Conservation (phyloP, 2,888 invertebrate genomes). For the Athripsodes cinereus region DNA sequence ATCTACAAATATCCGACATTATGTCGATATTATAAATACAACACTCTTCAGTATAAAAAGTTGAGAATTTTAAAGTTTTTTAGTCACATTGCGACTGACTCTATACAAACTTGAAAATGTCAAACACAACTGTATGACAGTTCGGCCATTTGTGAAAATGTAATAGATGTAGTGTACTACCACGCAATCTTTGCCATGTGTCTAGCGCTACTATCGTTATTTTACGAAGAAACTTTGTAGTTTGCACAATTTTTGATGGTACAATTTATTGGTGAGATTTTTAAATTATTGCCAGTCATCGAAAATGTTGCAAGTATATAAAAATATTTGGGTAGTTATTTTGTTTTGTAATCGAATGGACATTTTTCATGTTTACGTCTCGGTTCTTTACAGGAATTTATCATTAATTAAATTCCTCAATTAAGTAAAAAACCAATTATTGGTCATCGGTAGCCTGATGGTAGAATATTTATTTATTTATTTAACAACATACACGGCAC, state of each 20-base stretch:
- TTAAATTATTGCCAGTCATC: not conserved
- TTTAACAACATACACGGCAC: too few relatives aligned
- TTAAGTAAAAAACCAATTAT: too few relatives aligned
- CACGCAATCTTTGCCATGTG: not conserved
- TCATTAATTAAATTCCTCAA: too few relatives aligned
- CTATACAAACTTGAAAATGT: not conserved
- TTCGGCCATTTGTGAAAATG: constrained; percentile 41
- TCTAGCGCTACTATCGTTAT: not conserved
- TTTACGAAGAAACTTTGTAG: not conserved
- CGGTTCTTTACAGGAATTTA: too few relatives aligned
- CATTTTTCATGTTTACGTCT: too few relatives aligned
- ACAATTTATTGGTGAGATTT: not conserved
- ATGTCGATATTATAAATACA: not conserved
- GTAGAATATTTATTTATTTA: too few relatives aligned
- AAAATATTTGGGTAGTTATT: not conserved
- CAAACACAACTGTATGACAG: constrained; percentile 33
- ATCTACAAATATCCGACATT: constrained; percentile 18
- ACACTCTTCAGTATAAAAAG: not conserved
- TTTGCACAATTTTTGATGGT: too few relatives aligned
- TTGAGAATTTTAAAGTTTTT: not conserved
- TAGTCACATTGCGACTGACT: constrained; percentile 1
- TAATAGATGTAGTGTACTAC: not conserved
- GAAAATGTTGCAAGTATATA: not conserved
- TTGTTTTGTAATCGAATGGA: not conserved
- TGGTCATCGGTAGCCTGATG: too few relatives aligned